Conservation (phyloP, 2,888 invertebrate species). For the Smittia sp. region DNA sequence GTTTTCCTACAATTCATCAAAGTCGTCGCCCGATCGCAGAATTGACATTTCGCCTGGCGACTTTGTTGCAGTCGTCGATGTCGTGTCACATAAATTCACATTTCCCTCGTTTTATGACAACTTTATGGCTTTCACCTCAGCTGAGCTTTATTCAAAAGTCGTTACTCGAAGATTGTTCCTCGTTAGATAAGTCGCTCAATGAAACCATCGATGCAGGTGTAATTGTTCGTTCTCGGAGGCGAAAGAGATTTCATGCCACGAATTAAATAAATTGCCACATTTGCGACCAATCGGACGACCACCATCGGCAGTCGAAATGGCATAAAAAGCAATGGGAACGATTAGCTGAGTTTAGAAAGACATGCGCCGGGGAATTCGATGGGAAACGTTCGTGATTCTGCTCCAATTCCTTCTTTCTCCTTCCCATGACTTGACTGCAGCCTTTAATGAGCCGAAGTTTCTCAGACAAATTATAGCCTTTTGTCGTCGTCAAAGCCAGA, state of each 20-base stretch:
- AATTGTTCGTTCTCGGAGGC: slow-evolving; percentile 11
- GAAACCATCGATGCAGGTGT: slow-evolving; percentile 33
- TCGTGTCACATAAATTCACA: slow-evolving; percentile 25
- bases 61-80: not conserved
- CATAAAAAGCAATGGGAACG: slow-evolving; percentile 1
- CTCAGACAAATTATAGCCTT: slow-evolving; percentile 28
- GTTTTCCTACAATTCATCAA: not conserved
- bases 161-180: slow-evolving; percentile 34
- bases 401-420: slow-evolving; percentile 30
- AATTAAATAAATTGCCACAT: slow-evolving; percentile 18
- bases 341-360: not conserved
- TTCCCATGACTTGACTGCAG: not conserved
- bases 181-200: slow-evolving; percentile 33
- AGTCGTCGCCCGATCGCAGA: not conserved
- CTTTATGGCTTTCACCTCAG: slow-evolving; percentile 35
- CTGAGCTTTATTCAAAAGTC: slow-evolving; percentile 4
- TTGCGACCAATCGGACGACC: slow-evolving; percentile 9
- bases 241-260: not conserved
- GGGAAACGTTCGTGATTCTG: slow-evolving; percentile 11
- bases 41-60: not conserved
- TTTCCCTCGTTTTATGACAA: slow-evolving; percentile 27
- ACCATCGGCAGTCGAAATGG: slow-evolving; percentile 15
- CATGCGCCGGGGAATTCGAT: not conserved
- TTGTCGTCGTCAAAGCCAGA: not conserved
- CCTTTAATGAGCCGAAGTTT: slow-evolving; percentile 31